Base-by-base conservation (phyloP, 1,140 invertebrate species). In the Trypoxylus dichotomus region DNA sequence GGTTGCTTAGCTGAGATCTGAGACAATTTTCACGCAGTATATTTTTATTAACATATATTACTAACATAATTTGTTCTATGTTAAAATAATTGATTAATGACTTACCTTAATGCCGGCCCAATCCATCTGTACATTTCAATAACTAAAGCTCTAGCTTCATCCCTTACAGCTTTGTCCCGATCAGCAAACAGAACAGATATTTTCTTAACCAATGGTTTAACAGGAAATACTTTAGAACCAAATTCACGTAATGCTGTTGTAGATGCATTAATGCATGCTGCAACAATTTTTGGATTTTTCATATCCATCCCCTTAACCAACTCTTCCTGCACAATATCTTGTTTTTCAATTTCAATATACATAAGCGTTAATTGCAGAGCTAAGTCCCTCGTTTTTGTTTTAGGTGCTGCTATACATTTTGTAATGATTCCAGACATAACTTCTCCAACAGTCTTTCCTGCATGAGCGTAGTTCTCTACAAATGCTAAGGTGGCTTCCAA, bases 281-380 rank as follows among this genome's bases (percentile, higher is more conserved):
- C 87, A 3, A 97, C 94, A 79, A 98, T 95, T 89, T 98, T 99
- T 0, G 97, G 97, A 87, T 98, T 97, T 87, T 99, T 99, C 77
- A 93, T 92, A 80, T 97, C 96, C 85, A 97, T 93, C 29, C 97
- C 97, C 88, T 97, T 98, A 3, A 97, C 87, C 6, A 98, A 87
- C 87, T 98, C 96, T 83, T 99, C 97, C 85, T 95, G 88, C 0
- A 97, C 95, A 47, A 91, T 86, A 81, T 99, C 97, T 79, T 96
- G 93, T 86, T 98, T 98, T 84, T 99, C 97, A 81, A 98, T 96
- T 89, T 99, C 97, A 82, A 98, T 91, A 84, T 94, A 98, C 94
- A 98, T 96, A 63, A 99, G 88, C 1, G 93, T 91, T 76, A 99
- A 92, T 86, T 98, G 96, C 54, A 94, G 88, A 7, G 95, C 94